These are phyloP conservation scores for Thecocarcelia acutangulata DNA, from an alignment of 2,888 invertebrate genomes.

Conservation along the genomic window DNA sequence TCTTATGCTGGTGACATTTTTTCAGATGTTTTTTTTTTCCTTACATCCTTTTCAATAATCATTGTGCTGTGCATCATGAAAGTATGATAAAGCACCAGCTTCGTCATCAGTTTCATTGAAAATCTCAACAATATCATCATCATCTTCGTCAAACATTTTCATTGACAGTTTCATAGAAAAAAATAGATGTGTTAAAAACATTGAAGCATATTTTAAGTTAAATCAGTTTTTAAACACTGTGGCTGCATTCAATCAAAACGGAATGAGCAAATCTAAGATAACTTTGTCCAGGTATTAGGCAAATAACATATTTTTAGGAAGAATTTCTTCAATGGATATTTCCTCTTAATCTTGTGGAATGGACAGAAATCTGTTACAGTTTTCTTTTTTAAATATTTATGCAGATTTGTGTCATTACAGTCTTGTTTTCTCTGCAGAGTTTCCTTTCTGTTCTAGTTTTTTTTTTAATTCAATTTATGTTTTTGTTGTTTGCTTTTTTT, in stretches of 20 bases:
- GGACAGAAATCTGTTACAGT: no score
- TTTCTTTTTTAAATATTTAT: no score
- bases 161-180: conserved; percentile 26
- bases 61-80: conserved; percentile 35
- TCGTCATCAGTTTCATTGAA: conserved; percentile 29
- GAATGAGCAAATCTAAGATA: background rate
- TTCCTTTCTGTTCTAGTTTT: background rate
- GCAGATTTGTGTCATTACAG: background rate
- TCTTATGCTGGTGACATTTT: conserved; percentile 57
- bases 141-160: conserved; percentile 32
- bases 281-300: no score
- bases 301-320: no score
- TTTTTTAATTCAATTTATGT: conserved; percentile 29
- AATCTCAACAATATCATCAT: conserved; percentile 7
- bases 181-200: background rate
- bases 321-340: no score
- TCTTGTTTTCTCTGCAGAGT: background rate
- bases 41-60: conserved; percentile 40
- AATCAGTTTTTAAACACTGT: background rate
- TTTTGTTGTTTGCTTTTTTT: conserved; percentile 38
- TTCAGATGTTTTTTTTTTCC: background rate
- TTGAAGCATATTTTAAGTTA: conserved; percentile 16
- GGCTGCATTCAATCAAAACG: background rate
- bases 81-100: conserved; percentile 46
- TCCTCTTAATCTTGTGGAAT: no score